Conservation (phyloP, 1,140 invertebrate species). For the Alviniconcha marisindica region DNA sequence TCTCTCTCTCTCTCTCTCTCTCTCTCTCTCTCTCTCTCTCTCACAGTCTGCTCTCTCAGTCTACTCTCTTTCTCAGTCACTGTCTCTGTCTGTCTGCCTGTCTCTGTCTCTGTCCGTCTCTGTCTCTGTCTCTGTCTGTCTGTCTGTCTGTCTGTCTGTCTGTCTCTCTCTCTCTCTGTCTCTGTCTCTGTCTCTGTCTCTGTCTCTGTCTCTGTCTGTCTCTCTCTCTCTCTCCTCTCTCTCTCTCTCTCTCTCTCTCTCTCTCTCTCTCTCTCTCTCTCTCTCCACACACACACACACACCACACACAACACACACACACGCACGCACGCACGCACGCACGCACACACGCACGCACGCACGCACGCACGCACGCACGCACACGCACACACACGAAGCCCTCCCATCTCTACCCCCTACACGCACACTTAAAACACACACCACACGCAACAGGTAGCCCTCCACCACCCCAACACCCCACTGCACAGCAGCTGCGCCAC, state of each 20-base stretch:
- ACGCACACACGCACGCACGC: background rate
- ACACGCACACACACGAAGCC: background rate
- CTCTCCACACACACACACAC: background rate
- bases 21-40: background rate
- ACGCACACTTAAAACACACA: background rate
- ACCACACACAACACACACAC: background rate
- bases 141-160: background rate
- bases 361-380: conserved; percentile 17
- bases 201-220: conserved; percentile 3
- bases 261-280: conserved; percentile 3
- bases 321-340: background rate
- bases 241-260: conserved; percentile 6
- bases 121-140: background rate
- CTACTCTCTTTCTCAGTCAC: background rate
- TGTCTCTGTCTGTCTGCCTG: too few relatives aligned
- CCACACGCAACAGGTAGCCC: too few relatives aligned
- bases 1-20: background rate
- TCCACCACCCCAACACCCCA: background rate
- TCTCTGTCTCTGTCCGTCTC: background rate
- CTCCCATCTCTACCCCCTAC: background rate
- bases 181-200: background rate
- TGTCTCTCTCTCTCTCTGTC: background rate
- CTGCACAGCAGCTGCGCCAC: background rate
- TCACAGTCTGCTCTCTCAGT: background rate
- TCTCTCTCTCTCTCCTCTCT: background rate